These are phyloP conservation scores for Melozone crissalis DNA, from an alignment of 2,113 vertebrate species.

Conservation along the genomic window DNA sequence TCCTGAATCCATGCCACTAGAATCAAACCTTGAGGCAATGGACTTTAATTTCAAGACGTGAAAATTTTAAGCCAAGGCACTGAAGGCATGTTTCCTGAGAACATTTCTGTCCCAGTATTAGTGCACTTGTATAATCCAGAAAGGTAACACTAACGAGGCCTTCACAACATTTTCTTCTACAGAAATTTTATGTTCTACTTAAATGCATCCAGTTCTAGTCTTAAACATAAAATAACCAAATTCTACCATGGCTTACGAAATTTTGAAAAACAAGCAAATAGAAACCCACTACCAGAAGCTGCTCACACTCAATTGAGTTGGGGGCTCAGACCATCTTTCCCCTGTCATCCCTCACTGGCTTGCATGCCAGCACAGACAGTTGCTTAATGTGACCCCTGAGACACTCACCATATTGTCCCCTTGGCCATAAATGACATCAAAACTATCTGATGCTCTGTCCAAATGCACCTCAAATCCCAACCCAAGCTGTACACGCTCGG, in stretches of 20 bases:
- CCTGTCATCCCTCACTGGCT: background rate
- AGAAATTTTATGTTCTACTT: background rate
- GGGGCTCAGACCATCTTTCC: background rate
- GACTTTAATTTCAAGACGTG: background rate
- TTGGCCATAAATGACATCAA: background rate
- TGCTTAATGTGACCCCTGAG: background rate
- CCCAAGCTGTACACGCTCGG: background rate
- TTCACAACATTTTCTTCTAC: background rate
- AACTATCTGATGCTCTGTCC: background rate
- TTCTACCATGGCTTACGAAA: accelerated
- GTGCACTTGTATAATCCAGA: background rate
- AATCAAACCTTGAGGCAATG: background rate
- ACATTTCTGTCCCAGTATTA: background rate
- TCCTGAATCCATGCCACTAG: background rate
- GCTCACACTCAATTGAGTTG: background rate
- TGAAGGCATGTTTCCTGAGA: background rate
- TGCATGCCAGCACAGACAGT: background rate
- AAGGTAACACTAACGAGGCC: background rate
- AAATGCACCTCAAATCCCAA: background rate
- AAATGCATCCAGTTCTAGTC: background rate
- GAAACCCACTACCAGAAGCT: background rate
- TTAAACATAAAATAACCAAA: background rate
- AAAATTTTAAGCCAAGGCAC: background rate
- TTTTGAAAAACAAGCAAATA: background rate
- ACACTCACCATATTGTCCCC: background rate